These are phyloP conservation scores for Griposia aprilina DNA, from an alignment of 2,888 invertebrate species.

Conservation along the genomic window DNA sequence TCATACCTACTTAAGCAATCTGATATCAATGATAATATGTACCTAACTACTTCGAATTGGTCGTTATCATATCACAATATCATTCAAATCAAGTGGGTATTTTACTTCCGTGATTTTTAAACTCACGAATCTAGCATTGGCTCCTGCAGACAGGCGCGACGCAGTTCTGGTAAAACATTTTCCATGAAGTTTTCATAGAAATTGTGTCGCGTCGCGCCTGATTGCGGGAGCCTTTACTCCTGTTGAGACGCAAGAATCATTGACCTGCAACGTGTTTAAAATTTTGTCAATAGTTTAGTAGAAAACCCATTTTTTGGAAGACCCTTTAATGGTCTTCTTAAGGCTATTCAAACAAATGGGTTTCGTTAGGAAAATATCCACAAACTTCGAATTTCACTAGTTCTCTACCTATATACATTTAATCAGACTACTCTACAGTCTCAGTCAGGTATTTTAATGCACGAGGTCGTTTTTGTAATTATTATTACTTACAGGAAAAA, in stretches of 20 bases:
- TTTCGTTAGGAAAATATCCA: neutral
- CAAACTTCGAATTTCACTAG: neutral
- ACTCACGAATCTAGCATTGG: neutral
- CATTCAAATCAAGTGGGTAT: conserved; percentile 23
- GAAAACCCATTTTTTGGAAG: neutral
- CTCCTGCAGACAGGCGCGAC: no score
- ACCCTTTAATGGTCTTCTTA: neutral
- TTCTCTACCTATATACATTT: neutral
- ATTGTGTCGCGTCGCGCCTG: no score
- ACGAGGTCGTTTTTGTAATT: no score
- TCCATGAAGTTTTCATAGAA: no score
- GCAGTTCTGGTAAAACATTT: no score
- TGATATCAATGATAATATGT: neutral
- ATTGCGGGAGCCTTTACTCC: neutral
- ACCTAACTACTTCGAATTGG: conserved; percentile 16
- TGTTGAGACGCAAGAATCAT: neutral
- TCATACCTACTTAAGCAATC: neutral
- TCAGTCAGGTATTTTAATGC: no score
- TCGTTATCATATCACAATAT: conserved; percentile 23
- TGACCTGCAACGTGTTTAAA: neutral
- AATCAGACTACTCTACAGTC: no score
- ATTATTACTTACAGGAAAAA: no score
- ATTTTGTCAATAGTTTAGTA: no score
- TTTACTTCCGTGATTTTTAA: conserved; percentile 6
- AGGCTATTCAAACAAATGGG: neutral